Conservation (phyloP, 92 coral and sea anemone genomes). For the Heliopora coerulea region DNA sequence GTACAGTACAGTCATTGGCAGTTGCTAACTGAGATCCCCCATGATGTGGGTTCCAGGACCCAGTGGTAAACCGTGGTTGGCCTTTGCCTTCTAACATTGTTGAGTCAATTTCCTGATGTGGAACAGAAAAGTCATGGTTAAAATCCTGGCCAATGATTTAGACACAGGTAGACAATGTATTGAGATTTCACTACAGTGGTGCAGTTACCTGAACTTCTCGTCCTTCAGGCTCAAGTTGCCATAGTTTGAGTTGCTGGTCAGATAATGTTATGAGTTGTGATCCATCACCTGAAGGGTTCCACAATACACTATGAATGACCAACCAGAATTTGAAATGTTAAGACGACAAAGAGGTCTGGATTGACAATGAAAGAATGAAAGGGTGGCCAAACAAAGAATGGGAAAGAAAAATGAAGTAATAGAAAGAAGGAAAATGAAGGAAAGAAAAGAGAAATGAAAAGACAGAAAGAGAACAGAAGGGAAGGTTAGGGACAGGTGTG, state of each 20-base stretch:
- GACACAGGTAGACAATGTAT: no score
- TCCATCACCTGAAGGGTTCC: conserved; percentile 99
- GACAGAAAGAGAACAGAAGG: no score
- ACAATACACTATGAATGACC: conserved; percentile 59
- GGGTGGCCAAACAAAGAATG: not conserved
- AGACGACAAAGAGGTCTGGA: not conserved
- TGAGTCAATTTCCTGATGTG: conserved; percentile 72
- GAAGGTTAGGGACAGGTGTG: not conserved
- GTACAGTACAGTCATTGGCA: conserved; percentile 87
- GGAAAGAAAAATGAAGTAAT: no score
- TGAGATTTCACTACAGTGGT: not conserved
- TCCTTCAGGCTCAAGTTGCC: conserved; percentile 77
- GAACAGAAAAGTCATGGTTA: not conserved
- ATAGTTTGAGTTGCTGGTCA: conserved; percentile 81
- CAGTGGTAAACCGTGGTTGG: conserved; percentile 91
- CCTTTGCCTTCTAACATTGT: conserved; percentile 90
- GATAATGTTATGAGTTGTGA: conserved; percentile 83
- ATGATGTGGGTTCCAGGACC: conserved; percentile 98
- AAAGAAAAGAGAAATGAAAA: no score
- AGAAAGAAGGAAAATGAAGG: no score
- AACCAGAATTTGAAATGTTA: not conserved
- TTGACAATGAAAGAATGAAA: not conserved
- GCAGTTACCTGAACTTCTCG: conserved; percentile 67
- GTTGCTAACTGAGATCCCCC: conserved; percentile 96
- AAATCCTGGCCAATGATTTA: no score